Conservation (phyloP, 2,797 vertebrate genomes). For the Argyrosomus regius region DNA sequence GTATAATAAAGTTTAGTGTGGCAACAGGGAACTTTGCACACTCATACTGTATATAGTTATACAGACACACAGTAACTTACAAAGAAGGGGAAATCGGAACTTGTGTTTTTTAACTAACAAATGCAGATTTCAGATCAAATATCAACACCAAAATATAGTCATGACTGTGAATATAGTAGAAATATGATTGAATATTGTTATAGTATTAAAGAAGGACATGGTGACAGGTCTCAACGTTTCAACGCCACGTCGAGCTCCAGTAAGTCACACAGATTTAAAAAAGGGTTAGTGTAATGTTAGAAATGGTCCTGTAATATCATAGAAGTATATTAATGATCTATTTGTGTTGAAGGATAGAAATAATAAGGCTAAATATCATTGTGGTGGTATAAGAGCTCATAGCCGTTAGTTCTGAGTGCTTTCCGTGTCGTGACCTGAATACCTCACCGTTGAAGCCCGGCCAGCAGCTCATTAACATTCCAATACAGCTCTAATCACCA, state of each 20-base stretch:
- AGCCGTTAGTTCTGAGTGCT: conserved; percentile 59
- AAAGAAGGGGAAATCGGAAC: too few relatives aligned
- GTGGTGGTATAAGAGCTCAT: conserved; percentile 19
- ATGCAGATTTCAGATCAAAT: neutral
- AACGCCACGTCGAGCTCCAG: neutral
- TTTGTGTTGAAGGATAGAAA: conserved; percentile 16
- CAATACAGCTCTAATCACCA: conserved; percentile 74
- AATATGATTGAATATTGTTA: neutral
- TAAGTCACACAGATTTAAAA: neutral
- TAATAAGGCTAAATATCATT: conserved; percentile 48
- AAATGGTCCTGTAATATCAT: neutral
- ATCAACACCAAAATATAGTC: neutral
- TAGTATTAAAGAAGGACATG: neutral
- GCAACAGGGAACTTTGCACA: too few relatives aligned
- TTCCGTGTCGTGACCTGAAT: conserved; percentile 82
- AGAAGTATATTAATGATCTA: conserved; percentile 9
- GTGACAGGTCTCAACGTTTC: neutral
- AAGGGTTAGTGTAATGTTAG: neutral
- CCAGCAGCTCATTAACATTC: conserved; percentile 84
- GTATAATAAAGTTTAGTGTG: too few relatives aligned
- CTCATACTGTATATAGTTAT: too few relatives aligned
- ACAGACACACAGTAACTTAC: too few relatives aligned
- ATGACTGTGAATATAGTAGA: neutral
- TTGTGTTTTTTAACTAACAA: too few relatives aligned
- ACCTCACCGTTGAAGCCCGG: conserved; percentile 70